These are phyloP conservation scores for Nephrotoma flavescens DNA, from an alignment of 2,888 invertebrate species.

Conservation along the genomic window DNA sequence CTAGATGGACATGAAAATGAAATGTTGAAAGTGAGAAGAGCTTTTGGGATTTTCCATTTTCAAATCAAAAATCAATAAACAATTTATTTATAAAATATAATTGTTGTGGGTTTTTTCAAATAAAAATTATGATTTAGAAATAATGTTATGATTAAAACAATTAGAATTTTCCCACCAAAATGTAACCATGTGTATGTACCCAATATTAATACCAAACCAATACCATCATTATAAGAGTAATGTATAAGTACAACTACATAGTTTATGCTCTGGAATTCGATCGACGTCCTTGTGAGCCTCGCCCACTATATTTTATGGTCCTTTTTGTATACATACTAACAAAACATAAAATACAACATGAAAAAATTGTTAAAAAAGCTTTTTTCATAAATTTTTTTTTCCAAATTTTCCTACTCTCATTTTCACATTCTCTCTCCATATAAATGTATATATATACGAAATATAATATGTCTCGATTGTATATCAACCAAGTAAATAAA, in stretches of 20 bases:
- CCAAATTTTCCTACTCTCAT: not conserved
- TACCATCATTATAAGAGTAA: not conserved
- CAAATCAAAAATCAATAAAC: not conserved
- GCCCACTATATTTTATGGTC: conserved; percentile 1
- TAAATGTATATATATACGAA: not conserved
- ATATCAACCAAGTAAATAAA: not conserved
- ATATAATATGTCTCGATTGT: not conserved
- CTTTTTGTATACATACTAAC: not conserved
- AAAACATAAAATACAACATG: not conserved
- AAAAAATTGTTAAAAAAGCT: not conserved
- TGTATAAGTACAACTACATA: not conserved
- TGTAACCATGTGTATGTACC: not conserved
- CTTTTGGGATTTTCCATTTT: not conserved
- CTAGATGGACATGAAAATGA: not conserved
- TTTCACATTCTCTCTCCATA: not conserved
- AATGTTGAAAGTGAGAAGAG: not conserved
- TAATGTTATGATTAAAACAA: not conserved
- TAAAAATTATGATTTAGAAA: not conserved
- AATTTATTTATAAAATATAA: not conserved
- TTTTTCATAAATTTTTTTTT: not conserved
- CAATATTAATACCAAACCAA: not conserved
- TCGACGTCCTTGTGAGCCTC: conserved; percentile 6
- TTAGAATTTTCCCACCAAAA: not conserved
- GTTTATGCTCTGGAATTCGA: conserved; percentile 4
- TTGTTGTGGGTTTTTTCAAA: not conserved